Percentiles rank a stretch among this genome's conserved stretches.
phyloP scores from a whole-genome alignment of 2,888 invertebrate genomes.

The Beris morrisii region DNA sequence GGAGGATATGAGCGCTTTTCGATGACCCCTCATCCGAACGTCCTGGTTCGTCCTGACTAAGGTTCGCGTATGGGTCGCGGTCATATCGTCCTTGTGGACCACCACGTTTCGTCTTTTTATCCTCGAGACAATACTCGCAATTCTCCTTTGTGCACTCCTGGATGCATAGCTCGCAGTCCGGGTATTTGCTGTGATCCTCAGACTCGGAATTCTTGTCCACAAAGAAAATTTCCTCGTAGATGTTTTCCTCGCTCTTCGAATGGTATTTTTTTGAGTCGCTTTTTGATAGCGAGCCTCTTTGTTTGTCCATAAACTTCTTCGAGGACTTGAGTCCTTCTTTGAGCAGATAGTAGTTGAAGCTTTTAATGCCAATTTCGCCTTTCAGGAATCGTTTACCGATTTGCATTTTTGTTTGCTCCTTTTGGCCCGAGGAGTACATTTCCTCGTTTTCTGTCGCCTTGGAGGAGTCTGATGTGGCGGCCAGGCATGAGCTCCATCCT shows the following conservation, averaged over 20 bases:
- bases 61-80: slow-evolving; percentile 40
- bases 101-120: neutral
- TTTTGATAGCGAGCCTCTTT: slow-evolving; percentile 42
- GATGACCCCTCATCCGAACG: neutral
- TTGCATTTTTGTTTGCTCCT: slow-evolving; percentile 48
- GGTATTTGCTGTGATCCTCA: slow-evolving; percentile 45
- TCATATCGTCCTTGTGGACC: neutral
- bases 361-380: slow-evolving; percentile 56
- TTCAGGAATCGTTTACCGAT: slow-evolving; percentile 54
- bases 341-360: slow-evolving; percentile 56
- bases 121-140: slow-evolving; percentile 51
- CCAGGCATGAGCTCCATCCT: slow-evolving; percentile 39
- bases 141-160: slow-evolving; percentile 53
- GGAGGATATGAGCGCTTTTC: slow-evolving; percentile 50
- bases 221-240: slow-evolving; percentile 56
- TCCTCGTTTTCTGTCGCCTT: slow-evolving; percentile 41
- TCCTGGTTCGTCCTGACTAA: slow-evolving; percentile 23
- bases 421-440: slow-evolving; percentile 38
- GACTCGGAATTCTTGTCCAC: slow-evolving; percentile 48
- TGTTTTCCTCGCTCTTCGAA: slow-evolving; percentile 55
- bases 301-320: slow-evolving; percentile 52
- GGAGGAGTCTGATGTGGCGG: slow-evolving; percentile 39
- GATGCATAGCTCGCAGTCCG: slow-evolving; percentile 54
- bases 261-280: slow-evolving; percentile 44
- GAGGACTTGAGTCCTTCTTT: slow-evolving; percentile 55